Evolutionary conservation across 1,140 invertebrate genomes (phyloP).

Genomic region (Lepidurus arcticus): DNA sequence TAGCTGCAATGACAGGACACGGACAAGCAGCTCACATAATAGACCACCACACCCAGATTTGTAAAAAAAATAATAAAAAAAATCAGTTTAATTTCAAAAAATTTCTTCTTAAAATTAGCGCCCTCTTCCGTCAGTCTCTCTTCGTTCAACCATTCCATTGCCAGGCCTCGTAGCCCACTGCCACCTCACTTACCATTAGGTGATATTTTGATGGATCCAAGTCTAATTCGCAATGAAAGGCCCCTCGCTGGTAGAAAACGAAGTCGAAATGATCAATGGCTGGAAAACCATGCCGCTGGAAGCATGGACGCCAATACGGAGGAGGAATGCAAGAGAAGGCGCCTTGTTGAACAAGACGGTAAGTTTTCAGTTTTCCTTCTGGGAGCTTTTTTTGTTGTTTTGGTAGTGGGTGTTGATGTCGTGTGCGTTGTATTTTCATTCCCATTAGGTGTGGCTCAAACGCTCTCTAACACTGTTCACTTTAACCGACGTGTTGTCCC

Average conservation of each 20-base stretch:
- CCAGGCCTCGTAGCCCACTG: conserved; percentile 8
- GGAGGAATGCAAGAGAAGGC: background rate
- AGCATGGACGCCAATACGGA: background rate
- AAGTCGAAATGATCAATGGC: background rate
- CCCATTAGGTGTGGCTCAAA: background rate
- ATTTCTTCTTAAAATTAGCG: background rate
- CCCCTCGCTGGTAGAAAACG: background rate
- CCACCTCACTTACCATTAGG: conserved; percentile 1
- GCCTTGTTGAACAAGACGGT: background rate
- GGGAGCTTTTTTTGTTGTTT: too few species aligned
- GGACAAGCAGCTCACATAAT: background rate
- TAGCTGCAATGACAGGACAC: background rate
- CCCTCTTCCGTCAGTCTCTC: background rate
- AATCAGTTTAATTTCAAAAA: background rate
- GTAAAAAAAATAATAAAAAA: background rate
- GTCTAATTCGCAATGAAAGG: background rate
- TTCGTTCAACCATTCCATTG: conserved; percentile 3
- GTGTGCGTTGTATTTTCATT: background rate
- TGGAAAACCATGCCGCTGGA: background rate
- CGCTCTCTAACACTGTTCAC: background rate
- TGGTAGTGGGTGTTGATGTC: background rate
- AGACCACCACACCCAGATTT: background rate
- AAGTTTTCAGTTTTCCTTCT: background rate
- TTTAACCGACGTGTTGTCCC: conserved; percentile 10
- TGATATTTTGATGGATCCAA: conserved; percentile 14